Conservation (phyloP, 30 jellyfish, hydroid and myxozoan genomes). For the Aurelia sp. region DNA sequence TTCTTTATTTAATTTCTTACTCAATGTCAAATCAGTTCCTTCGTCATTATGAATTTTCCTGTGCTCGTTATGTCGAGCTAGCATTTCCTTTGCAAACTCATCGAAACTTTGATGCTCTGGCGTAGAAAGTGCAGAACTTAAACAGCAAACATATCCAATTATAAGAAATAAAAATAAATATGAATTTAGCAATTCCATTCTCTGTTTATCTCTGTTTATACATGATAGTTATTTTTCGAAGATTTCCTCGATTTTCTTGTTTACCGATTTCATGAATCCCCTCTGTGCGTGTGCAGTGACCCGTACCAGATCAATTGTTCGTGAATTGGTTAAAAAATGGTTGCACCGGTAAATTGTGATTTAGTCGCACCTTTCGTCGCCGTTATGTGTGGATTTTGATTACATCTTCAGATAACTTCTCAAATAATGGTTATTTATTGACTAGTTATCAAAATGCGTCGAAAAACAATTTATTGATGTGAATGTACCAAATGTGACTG, state of each 20-base stretch:
- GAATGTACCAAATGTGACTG: too few species aligned
- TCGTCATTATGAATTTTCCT: constrained; percentile 68
- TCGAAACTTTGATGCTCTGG: constrained; percentile 42
- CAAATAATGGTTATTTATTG: too few species aligned
- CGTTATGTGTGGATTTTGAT: too few species aligned
- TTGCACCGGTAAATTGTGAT: constrained; percentile 9
- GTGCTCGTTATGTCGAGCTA: constrained; percentile 50
- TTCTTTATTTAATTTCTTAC: constrained; percentile 39
- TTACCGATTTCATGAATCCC: constrained; percentile 5
- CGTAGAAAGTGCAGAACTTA: neutral
- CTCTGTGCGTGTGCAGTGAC: constrained; percentile 58
- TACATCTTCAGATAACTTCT: too few species aligned
- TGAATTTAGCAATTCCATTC: constrained; percentile 5
- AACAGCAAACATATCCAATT: neutral
- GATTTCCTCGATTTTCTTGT: neutral
- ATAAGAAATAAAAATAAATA: neutral
- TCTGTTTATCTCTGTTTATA: neutral
- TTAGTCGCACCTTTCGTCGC: neutral
- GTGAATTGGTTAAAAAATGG: neutral
- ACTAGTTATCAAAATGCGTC: too few species aligned
- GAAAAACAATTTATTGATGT: too few species aligned
- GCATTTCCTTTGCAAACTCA: constrained; percentile 49
- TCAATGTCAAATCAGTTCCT: constrained; percentile 37
- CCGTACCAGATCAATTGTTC: constrained; percentile 20
- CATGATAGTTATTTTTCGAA: too few species aligned